Conservation (phyloP, 2,888 invertebrate genomes). For the Acrobasis consociella region DNA sequence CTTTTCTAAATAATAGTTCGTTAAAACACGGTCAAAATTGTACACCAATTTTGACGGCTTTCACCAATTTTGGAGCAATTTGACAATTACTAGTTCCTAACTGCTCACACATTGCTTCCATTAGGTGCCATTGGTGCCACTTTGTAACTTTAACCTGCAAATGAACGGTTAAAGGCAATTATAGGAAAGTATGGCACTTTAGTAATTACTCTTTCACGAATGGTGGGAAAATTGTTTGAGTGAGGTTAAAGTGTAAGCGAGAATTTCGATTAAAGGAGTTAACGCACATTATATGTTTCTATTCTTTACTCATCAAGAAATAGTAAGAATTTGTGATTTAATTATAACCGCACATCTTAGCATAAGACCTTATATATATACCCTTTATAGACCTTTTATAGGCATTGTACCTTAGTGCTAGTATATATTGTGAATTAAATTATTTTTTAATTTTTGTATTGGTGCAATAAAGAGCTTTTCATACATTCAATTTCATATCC, state of each 20-base stretch:
- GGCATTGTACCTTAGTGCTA: too few species aligned
- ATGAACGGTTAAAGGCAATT: conserved; percentile 12
- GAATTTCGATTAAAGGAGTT: too few species aligned
- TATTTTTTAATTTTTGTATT: too few species aligned
- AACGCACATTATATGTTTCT: too few species aligned
- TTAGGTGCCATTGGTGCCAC: conserved; percentile 15
- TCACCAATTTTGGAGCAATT: conserved; percentile 16
- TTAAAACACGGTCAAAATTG: conserved; percentile 3
- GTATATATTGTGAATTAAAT: too few species aligned
- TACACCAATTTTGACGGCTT: conserved; percentile 13
- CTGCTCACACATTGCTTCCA: conserved; percentile 2
- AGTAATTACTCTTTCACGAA: background rate
- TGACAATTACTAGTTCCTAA: conserved; percentile 16
- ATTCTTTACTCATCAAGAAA: too few species aligned
- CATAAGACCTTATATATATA: too few species aligned
- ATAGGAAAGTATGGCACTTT: conserved; percentile 16
- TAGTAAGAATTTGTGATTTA: too few species aligned
- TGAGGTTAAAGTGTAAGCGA: background rate
- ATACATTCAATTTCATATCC: too few species aligned
- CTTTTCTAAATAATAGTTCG: background rate
- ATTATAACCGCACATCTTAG: too few species aligned
- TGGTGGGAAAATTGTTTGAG: conserved; percentile 2
- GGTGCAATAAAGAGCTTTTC: too few species aligned
- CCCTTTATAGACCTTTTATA: too few species aligned
- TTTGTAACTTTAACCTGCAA: background rate